These are phyloP conservation scores for Gracilinanus agilis DNA, from an alignment of 2,113 vertebrate genomes.

Conservation along the genomic window DNA sequence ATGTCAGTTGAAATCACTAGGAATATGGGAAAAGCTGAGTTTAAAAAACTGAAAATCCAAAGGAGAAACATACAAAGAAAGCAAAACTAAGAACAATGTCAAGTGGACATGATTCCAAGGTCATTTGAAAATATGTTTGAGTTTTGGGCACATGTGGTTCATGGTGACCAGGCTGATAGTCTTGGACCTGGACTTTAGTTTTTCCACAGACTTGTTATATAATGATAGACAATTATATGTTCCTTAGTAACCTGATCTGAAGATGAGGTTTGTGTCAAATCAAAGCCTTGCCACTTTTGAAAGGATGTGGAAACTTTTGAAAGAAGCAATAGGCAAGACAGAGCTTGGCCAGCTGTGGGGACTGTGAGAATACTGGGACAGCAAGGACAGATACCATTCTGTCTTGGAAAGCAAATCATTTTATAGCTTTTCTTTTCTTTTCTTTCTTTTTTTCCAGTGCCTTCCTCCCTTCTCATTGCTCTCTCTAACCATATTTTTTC, in stretches of 20 bases:
- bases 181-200: neutral
- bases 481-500: rapidly evolving
- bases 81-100: neutral
- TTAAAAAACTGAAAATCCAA: neutral
- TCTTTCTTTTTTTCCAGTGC: rapidly evolving
- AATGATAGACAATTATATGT: neutral
- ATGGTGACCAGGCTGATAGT: neutral
- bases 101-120: neutral
- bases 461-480: rapidly evolving
- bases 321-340: neutral
- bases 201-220: neutral
- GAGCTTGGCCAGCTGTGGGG: rapidly evolving
- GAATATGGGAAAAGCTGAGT: constrained; percentile 3
- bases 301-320: neutral
- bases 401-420: neutral
- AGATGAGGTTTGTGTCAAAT: neutral
- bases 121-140: neutral
- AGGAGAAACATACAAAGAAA: neutral
- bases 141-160: neutral
- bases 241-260: neutral
- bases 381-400: neutral
- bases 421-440: rapidly evolving
- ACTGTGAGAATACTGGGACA: neutral
- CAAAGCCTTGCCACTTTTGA: neutral
- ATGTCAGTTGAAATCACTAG: neutral